Evolutionary conservation across 2,797 vertebrate species (phyloP).

Genomic region (Capromys pilorides): DNA sequence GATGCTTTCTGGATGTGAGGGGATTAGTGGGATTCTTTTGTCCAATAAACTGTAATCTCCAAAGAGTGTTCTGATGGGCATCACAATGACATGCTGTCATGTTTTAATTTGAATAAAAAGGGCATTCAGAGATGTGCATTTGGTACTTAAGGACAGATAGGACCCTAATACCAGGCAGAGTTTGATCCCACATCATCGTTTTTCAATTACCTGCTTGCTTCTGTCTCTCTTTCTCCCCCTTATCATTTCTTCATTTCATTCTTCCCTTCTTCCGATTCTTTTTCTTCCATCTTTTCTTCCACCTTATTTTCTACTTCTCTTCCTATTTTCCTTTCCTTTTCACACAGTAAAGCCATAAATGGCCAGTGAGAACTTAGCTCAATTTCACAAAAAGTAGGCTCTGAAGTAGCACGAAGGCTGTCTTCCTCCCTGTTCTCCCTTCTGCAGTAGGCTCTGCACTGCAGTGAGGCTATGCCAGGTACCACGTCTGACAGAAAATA

Average conservation of each 20-base stretch:
- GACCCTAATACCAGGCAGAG: not conserved
- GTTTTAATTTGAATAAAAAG: constrained; percentile 58
- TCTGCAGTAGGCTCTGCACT: not conserved
- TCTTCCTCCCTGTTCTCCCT: not conserved
- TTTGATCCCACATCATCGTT: not conserved
- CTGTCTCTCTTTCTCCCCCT: not conserved
- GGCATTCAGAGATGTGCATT: not conserved
- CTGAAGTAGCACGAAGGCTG: not conserved
- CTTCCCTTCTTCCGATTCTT: not conserved
- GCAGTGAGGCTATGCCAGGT: not conserved
- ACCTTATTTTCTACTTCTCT: not conserved
- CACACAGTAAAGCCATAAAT: not conserved
- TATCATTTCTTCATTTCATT: not conserved
- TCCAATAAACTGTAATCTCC: constrained; percentile 47
- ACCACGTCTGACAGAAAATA: not conserved
- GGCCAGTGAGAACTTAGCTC: not conserved
- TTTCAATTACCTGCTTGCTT: not conserved
- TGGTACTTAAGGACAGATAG: not conserved
- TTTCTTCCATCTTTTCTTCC: not conserved
- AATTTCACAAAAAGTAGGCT: not conserved
- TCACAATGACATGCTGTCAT: not conserved
- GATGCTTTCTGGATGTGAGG: not conserved
- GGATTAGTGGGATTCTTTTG: constrained; percentile 12
- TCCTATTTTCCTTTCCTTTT: not conserved
- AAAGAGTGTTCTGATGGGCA: constrained; percentile 1